These are phyloP conservation scores for Macropus fuliginosus DNA, from an alignment of 2,797 vertebrate genomes.

Conservation along the genomic window DNA sequence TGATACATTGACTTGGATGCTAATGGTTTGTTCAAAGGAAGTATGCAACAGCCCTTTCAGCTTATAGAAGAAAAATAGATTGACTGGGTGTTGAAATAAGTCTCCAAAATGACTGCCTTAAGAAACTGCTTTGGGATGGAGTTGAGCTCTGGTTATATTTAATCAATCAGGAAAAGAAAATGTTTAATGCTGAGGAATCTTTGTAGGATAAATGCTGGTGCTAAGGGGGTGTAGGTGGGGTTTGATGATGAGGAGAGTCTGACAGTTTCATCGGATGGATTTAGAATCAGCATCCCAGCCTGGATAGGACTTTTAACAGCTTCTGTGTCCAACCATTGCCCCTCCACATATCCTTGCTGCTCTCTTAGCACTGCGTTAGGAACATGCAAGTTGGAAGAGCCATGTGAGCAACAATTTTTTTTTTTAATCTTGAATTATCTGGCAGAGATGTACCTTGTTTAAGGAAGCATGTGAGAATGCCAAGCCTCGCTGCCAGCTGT, in stretches of 20 bases:
- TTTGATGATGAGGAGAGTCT: background rate
- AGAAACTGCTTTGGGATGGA: background rate
- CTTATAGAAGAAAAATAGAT: background rate
- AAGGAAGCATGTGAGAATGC: conserved; percentile 39
- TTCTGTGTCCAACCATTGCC: background rate
- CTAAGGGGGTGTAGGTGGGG: background rate
- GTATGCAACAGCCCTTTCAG: background rate
- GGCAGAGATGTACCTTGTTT: conserved; percentile 11
- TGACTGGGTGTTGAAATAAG: background rate
- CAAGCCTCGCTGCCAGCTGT: conserved; percentile 54
- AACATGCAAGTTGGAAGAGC: background rate
- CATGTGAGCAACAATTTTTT: background rate
- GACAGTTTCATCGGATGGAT: background rate
- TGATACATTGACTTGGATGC: background rate
- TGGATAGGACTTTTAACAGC: no score
- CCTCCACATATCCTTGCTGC: background rate
- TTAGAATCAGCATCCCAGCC: background rate
- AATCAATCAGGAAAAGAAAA: background rate
- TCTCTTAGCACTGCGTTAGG: conserved; percentile 18
- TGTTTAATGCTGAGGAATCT: background rate
- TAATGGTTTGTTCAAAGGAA: background rate
- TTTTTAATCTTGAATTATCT: conserved; percentile 10
- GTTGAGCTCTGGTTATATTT: background rate
- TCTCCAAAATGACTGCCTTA: background rate
- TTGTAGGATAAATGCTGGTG: background rate